A percentile compares a stretch with the other conserved stretches of the same genome.
phyloP scores from a whole-genome alignment of 2,888 invertebrate genomes.

The Anorthoa munda region DNA sequence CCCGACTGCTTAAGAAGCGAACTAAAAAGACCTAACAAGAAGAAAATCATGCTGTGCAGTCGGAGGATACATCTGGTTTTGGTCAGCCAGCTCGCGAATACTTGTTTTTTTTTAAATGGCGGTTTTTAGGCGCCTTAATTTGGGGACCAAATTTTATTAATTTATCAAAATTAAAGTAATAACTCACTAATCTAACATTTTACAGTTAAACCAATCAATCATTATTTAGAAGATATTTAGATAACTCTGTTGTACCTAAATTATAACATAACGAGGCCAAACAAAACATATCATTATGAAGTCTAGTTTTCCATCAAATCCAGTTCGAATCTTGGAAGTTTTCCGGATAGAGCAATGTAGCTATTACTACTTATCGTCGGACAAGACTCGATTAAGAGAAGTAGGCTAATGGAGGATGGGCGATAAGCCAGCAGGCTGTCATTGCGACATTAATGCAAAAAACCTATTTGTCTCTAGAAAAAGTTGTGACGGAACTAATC shows the following conservation, averaged over 20 bases:
- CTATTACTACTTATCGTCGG: conserved; percentile 13
- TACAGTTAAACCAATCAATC: not conserved
- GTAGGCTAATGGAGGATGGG: conserved; percentile 53
- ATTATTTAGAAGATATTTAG: not conserved
- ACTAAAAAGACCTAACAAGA: too few species aligned
- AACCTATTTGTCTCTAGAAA: conserved; percentile 13
- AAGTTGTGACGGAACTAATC: not conserved
- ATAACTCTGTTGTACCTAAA: too few species aligned
- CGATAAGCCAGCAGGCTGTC: conserved; percentile 38
- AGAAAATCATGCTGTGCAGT: too few species aligned
- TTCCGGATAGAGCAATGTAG: conserved; percentile 18
- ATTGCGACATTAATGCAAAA: conserved; percentile 23
- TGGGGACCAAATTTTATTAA: too few species aligned
- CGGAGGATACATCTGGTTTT: too few species aligned
- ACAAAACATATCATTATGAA: conserved; percentile 16
- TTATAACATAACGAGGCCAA: not conserved
- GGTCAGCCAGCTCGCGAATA: too few species aligned
- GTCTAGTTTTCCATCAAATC: conserved; percentile 23
- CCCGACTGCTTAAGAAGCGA: too few species aligned
- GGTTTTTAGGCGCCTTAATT: too few species aligned
- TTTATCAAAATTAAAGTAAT: too few species aligned
- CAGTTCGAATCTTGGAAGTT: conserved; percentile 20
- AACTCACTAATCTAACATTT: not conserved
- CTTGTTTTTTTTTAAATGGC: too few species aligned
- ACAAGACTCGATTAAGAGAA: conserved; percentile 45